phyloP scores from a whole-genome alignment of 1,140 invertebrate genomes.

The Reticulitermes speratus region DNA sequence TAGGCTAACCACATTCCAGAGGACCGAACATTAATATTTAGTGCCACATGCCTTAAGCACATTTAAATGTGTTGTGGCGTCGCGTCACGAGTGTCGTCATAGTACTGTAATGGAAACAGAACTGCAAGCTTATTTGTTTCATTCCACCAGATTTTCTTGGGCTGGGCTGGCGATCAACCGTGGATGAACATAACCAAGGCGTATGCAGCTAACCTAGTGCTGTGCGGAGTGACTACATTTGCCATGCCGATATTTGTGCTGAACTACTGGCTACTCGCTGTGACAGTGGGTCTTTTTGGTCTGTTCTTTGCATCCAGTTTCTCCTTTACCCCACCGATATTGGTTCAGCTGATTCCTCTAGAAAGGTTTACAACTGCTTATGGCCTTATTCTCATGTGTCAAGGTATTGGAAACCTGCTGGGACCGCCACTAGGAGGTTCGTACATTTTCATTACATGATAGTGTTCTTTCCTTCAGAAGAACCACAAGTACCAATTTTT shows the following conservation, averaged over 20 bases:
- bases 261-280: constrained; percentile 25
- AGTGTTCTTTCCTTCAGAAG: too few species aligned
- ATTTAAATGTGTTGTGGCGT: too few species aligned
- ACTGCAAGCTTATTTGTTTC: background rate
- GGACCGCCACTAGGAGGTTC: constrained; percentile 62
- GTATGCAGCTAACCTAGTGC: constrained; percentile 72
- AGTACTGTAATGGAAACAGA: too few species aligned
- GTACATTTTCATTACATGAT: background rate
- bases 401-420: constrained; percentile 71
- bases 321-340: constrained; percentile 82
- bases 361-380: constrained; percentile 85
- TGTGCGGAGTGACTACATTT: constrained; percentile 70
- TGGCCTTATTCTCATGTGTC: constrained; percentile 80
- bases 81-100: too few species aligned
- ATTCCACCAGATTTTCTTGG: constrained; percentile 67
- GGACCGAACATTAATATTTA: too few species aligned
- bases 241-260: constrained; percentile 67
- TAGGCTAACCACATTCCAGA: too few species aligned
- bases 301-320: constrained; percentile 84
- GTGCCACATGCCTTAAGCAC: too few species aligned
- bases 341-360: constrained; percentile 76
- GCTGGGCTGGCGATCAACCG: constrained; percentile 84
- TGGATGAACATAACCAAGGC: constrained; percentile 83
- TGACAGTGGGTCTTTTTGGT: constrained; percentile 69
- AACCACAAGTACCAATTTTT: background rate